These are phyloP conservation scores for Anisognathus igniventris DNA, from an alignment of 2,797 vertebrate species.

Conservation along the genomic window DNA sequence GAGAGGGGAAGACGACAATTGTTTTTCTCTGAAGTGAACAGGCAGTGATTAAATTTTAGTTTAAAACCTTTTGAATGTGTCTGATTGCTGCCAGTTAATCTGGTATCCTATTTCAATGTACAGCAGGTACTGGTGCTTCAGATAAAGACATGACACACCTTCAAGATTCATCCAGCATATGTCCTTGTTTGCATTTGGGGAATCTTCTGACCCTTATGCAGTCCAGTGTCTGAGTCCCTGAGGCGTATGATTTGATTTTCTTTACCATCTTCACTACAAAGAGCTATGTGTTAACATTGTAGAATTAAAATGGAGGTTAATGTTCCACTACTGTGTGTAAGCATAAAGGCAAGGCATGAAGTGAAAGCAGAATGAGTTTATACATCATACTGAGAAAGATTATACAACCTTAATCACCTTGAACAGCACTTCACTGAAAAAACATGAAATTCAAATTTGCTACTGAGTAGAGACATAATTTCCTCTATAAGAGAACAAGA, in stretches of 20 bases:
- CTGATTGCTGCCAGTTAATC: neutral
- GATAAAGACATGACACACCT: neutral
- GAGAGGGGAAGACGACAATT: neutral
- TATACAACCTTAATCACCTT: conserved; percentile 29
- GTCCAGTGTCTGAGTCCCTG: neutral
- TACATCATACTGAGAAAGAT: neutral
- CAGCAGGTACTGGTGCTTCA: neutral
- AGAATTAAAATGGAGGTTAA: conserved; percentile 35
- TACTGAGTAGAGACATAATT: neutral
- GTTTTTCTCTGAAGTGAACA: neutral
- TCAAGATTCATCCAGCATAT: neutral
- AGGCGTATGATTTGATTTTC: conserved; percentile 24
- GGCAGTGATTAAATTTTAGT: neutral
- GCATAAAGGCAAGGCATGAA: neutral
- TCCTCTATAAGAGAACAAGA: neutral
- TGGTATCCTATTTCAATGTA: neutral
- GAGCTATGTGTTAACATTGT: neutral
- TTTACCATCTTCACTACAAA: neutral
- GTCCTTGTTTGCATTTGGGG: neutral
- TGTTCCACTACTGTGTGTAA: neutral
- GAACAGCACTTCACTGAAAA: conserved; percentile 5
- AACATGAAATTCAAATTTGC: conserved; percentile 36
- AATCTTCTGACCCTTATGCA: neutral
- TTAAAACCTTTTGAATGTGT: neutral
- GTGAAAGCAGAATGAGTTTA: conserved; percentile 35